Conservation (phyloP, 2,113 vertebrate genomes). For the Prunella himalayana region DNA sequence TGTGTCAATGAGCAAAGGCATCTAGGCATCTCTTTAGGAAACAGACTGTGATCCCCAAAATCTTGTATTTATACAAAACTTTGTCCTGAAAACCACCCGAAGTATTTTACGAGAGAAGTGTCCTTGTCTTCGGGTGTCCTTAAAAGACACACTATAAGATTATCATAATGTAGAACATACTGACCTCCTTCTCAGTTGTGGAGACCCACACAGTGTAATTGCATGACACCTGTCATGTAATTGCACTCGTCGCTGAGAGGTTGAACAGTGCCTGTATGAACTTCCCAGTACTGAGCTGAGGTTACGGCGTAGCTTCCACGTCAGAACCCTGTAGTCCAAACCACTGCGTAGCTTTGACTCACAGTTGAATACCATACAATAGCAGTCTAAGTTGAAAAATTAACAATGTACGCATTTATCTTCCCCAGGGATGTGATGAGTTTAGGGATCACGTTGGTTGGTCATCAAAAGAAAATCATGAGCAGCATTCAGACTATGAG, state of each 20-base stretch:
- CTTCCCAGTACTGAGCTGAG: not conserved
- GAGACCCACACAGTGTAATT: not conserved
- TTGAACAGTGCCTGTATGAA: not conserved
- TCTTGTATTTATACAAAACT: not conserved
- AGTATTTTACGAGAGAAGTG: not conserved
- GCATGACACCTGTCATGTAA: not conserved
- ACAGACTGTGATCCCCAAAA: not conserved
- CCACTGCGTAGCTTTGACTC: not conserved
- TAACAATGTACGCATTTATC: constrained; percentile 66
- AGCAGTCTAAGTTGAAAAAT: constrained; percentile 48
- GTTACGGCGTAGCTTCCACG: not conserved
- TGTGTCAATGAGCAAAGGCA: not conserved
- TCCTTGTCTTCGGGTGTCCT: not conserved
- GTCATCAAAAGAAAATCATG: constrained; percentile 99
- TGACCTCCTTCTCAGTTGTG: not conserved
- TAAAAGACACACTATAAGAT: not conserved
- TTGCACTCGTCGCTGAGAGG: not conserved
- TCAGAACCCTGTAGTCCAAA: not conserved
- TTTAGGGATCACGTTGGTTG: constrained; percentile 96
- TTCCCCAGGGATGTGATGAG: constrained; percentile 94
- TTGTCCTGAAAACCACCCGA: not conserved
- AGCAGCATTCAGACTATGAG: constrained; percentile 99
- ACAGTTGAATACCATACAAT: not conserved
- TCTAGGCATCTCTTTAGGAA: constrained; percentile 19
- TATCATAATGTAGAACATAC: not conserved